Percentiles rank a stretch among this genome's conserved stretches.
These are phyloP conservation scores for Xenentodon cancila DNA, from an alignment of 2,797 vertebrate species.

Conservation along the genomic window DNA sequence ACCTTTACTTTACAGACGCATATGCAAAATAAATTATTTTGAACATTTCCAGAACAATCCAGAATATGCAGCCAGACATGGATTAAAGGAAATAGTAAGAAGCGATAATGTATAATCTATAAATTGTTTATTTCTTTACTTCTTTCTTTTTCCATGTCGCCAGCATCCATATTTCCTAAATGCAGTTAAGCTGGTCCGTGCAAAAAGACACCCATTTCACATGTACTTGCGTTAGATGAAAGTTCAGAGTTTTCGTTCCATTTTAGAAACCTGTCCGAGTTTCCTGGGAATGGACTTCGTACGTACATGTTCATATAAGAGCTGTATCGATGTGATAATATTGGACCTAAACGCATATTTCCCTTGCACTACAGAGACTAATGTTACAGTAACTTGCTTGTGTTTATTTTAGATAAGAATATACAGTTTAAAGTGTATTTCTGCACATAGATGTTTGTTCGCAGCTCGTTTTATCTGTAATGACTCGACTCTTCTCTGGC, in stretches of 20 bases:
- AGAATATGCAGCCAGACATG: no score
- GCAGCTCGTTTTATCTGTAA: slow-evolving; percentile 29
- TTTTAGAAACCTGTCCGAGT: neutral
- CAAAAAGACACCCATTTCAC: no score
- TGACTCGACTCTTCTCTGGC: slow-evolving; percentile 59
- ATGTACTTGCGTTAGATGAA: no score
- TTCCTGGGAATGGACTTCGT: neutral
- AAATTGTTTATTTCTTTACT: no score
- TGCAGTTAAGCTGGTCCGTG: no score
- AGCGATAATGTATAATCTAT: no score
- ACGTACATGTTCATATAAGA: slow-evolving; percentile 51
- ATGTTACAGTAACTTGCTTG: slow-evolving; percentile 52
- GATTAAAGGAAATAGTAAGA: no score
- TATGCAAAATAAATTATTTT: no score
- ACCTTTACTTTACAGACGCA: no score
- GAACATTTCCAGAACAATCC: no score
- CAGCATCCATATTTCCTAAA: no score
- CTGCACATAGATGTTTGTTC: slow-evolving; percentile 45
- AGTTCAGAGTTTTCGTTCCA: neutral
- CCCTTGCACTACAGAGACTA: slow-evolving; percentile 74
- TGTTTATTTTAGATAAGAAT: slow-evolving; percentile 66
- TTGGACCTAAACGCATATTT: slow-evolving; percentile 77
- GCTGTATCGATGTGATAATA: slow-evolving; percentile 60
- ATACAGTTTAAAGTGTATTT: slow-evolving; percentile 48
- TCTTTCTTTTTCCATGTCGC: no score